phyloP scores from a whole-genome alignment of 1,140 invertebrate species.

The Meloidogyne exigua region DNA sequence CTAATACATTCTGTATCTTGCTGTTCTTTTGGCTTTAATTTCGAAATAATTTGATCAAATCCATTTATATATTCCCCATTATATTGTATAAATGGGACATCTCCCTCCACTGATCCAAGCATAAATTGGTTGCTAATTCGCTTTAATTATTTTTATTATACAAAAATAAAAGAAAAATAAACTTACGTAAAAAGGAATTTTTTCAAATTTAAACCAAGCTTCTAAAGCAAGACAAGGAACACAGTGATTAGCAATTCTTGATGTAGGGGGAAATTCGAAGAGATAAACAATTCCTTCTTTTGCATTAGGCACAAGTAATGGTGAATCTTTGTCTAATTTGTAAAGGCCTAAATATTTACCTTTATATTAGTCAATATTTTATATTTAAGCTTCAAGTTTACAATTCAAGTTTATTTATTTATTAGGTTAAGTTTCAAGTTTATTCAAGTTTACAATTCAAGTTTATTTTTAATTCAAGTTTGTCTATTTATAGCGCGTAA shows the following conservation, averaged over 20 bases:
- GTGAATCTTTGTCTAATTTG: not conserved
- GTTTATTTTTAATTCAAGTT: too few relatives aligned
- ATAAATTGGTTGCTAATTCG: slow-evolving; percentile 2
- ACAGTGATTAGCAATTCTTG: slow-evolving; percentile 7
- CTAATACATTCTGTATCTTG: not conserved
- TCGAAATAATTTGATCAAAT: not conserved
- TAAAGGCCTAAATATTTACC: not conserved
- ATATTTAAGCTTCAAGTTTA: too few relatives aligned
- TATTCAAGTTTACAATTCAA: too few relatives aligned
- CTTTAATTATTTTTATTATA: not conserved
- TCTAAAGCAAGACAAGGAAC: slow-evolving; percentile 12
- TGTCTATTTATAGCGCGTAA: too few relatives aligned
- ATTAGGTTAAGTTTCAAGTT: too few relatives aligned
- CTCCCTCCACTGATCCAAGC: not conserved
- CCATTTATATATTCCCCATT: slow-evolving; percentile 4
- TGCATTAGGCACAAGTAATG: not conserved
- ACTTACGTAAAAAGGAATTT: slow-evolving; percentile 19
- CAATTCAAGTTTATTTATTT: too few relatives aligned
- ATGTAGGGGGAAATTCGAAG: slow-evolving; percentile 11
- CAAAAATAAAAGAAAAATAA: not conserved
- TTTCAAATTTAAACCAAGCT: slow-evolving; percentile 17
- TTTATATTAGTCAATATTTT: too few relatives aligned
- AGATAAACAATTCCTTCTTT: not conserved
- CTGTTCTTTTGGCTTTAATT: not conserved
- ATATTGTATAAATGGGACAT: not conserved